A percentile compares a stretch with the other conserved stretches of the same genome.
Conservation (phyloP, 2,113 vertebrate genomes). For the Ictalurus punctatus region DNA sequence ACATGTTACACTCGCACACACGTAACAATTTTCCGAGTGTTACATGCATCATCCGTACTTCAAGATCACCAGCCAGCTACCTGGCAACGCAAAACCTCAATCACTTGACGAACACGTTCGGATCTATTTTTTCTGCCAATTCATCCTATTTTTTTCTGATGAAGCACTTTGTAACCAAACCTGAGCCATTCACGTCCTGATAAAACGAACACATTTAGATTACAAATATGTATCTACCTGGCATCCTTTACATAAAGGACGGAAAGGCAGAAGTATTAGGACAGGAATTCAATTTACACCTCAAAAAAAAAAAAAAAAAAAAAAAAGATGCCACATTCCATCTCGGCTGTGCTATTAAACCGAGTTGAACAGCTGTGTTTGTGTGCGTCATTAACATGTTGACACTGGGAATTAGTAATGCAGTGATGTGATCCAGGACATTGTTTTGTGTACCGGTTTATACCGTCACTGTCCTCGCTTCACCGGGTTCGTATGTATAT, state of each 20-base stretch:
- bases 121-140: background rate
- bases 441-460: background rate
- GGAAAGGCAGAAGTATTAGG: background rate
- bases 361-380: constrained; percentile 45
- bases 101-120: background rate
- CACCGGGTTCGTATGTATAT: constrained; percentile 23
- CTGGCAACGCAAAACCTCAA: background rate
- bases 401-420: constrained; percentile 24
- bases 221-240: background rate
- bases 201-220: background rate
- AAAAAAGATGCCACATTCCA: background rate
- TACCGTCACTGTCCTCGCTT: constrained; percentile 43
- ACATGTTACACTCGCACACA: too few relatives aligned
- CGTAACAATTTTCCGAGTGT: too few relatives aligned
- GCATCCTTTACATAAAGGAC: background rate
- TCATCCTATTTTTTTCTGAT: background rate
- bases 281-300: constrained; percentile 24
- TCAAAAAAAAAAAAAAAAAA: background rate
- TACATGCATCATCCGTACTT: too few relatives aligned
- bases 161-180: too few relatives aligned
- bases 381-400: constrained; percentile 31
- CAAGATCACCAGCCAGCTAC: background rate
- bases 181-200: background rate
- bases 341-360: constrained; percentile 14
- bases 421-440: background rate